These are phyloP conservation scores for Hydrochoerus hydrochaeris DNA, from an alignment of 2,113 vertebrate genomes.

Conservation along the genomic window DNA sequence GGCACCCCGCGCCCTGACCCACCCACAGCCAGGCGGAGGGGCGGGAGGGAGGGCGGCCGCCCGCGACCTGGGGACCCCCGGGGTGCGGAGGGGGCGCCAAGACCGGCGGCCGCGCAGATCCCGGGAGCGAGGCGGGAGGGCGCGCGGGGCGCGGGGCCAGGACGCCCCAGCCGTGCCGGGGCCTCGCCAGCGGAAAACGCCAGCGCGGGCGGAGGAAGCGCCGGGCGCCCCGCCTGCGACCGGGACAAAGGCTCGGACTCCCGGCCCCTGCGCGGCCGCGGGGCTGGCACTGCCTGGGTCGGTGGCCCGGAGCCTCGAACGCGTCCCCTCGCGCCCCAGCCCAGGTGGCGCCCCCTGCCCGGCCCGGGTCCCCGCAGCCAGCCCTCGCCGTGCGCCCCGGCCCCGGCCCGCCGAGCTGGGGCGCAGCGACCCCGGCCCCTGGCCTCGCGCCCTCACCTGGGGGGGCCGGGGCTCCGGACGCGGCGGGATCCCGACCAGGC, in stretches of 20 bases:
- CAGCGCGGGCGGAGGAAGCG: constrained; percentile 81
- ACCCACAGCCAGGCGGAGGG: constrained; percentile 63
- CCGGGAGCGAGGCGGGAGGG: not conserved
- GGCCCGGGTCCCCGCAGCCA: not conserved
- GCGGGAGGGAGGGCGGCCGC: not conserved
- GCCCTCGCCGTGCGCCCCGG: constrained; percentile 7
- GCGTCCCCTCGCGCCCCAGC: not conserved
- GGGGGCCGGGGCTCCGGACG: constrained; percentile 86
- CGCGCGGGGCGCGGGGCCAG: not conserved
- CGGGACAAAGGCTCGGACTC: constrained; percentile 79
- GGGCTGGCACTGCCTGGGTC: constrained; percentile 56
- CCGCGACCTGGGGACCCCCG: not conserved
- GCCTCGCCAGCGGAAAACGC: constrained; percentile 82
- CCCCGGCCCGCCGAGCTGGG: not conserved
- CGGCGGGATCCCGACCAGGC: constrained; percentile 98
- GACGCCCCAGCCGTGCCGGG: constrained; percentile 79
- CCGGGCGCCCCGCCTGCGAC: constrained; percentile 80
- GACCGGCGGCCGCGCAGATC: not conserved
- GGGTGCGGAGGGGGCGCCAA: not conserved
- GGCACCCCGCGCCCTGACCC: constrained; percentile 78
- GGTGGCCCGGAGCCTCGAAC: constrained; percentile 39
- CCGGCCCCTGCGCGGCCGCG: constrained; percentile 52
- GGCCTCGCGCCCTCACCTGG: constrained; percentile 79
- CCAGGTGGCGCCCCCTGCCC: not conserved
- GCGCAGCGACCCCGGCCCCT: not conserved